Evolutionary conservation across 2,888 invertebrate species (phyloP).

Genomic region (Syritta pipiens): DNA sequence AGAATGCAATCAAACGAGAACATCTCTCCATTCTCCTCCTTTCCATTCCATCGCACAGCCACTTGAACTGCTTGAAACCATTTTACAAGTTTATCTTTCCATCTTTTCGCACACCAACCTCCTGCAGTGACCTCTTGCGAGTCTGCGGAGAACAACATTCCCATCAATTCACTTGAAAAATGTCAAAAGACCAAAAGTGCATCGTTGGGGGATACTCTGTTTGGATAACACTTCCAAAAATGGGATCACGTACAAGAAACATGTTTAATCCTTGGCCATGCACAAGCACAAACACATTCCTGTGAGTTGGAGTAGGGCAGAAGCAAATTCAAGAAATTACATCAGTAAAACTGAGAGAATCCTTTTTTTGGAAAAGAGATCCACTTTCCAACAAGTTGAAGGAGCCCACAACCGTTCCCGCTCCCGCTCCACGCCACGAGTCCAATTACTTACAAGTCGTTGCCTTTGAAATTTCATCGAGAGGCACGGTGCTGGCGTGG

Average conservation of each 20-base stretch:
- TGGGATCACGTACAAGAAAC: constrained; percentile 40
- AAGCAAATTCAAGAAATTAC: neutral
- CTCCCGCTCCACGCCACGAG: neutral
- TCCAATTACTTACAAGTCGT: constrained; percentile 57
- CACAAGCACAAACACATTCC: neutral
- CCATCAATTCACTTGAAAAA: constrained; percentile 24
- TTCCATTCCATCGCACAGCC: no score
- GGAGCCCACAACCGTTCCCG: constrained; percentile 22
- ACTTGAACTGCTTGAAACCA: no score
- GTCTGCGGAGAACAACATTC: constrained; percentile 30
- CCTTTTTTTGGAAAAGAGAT: no score
- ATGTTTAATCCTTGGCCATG: constrained; percentile 36
- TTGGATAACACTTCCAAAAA: constrained; percentile 26
- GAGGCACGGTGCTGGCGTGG: neutral
- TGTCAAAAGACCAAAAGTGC: constrained; percentile 45
- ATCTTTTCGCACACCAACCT: no score
- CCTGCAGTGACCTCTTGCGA: no score
- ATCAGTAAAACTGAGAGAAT: neutral
- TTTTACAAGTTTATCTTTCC: no score
- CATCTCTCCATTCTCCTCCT: no score
- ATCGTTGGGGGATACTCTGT: constrained; percentile 10
- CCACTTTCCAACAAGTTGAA: constrained; percentile 28
- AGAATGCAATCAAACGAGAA: no score
- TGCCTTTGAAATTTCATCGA: constrained; percentile 31
- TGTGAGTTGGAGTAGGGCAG: neutral